A percentile compares a stretch with the other conserved stretches of the same genome.
Evolutionary conservation across 2,888 invertebrate species (phyloP).

Genomic region (Embidobia sp.): DNA sequence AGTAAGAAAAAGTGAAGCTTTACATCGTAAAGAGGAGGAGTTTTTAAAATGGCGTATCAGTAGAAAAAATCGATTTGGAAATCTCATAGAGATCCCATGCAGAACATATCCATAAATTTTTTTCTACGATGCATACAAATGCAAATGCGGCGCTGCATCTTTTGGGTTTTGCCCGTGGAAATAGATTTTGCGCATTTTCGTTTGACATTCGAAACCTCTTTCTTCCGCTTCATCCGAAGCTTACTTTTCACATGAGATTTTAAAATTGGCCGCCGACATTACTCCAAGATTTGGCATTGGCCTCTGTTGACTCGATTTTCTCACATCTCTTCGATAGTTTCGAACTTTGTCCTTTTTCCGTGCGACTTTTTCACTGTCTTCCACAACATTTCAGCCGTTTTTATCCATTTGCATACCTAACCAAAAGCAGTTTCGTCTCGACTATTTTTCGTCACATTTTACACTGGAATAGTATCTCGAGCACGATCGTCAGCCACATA

Average conservation of each 20-base stretch:
- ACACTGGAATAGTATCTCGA: constrained; percentile 74
- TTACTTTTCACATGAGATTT: constrained; percentile 43
- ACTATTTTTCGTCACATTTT: constrained; percentile 78
- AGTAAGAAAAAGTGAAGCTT: no score
- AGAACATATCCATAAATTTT: constrained; percentile 5
- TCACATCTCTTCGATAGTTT: constrained; percentile 54
- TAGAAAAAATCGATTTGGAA: no score
- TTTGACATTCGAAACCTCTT: constrained; percentile 22
- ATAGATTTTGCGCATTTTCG: constrained; percentile 29
- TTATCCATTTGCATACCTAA: constrained; percentile 51
- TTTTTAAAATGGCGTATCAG: no score
- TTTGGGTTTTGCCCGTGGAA: constrained; percentile 8
- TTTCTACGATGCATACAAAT: constrained; percentile 10
- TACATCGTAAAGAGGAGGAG: no score
- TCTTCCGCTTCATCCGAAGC: constrained; percentile 11
- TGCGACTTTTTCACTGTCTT: constrained; percentile 41
- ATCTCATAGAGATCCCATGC: not conserved
- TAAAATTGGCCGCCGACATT: constrained; percentile 23
- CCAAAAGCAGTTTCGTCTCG: constrained; percentile 74
- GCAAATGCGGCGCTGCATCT: constrained; percentile 17
- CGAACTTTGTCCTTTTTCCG: constrained; percentile 24
- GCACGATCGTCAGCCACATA: constrained; percentile 74
- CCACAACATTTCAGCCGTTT: constrained; percentile 53
- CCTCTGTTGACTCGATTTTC: constrained; percentile 22
- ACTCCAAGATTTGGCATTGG: constrained; percentile 43